phyloP scores from a whole-genome alignment of 2,797 vertebrate species.

The Dicrostonyx torquatus region DNA sequence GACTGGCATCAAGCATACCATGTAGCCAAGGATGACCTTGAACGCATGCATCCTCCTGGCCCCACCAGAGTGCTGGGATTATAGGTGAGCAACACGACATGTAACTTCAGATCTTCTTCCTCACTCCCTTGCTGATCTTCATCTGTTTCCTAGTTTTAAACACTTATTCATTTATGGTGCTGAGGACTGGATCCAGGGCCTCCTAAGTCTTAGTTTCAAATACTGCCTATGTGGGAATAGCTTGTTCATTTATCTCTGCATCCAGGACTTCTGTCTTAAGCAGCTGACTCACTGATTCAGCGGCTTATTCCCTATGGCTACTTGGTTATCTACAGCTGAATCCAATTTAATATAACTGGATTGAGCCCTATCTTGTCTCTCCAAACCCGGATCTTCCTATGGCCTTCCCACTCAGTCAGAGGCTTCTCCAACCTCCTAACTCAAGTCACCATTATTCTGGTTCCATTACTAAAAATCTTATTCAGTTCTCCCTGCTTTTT shows the following conservation, averaged over 20 bases:
- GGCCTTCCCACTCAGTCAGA: not conserved
- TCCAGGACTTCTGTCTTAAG: not conserved
- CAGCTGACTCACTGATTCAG: not conserved
- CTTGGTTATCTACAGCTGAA: not conserved
- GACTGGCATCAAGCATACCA: too few relatives aligned
- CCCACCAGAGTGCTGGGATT: not conserved
- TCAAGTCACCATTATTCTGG: not conserved
- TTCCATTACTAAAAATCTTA: conserved; percentile 24
- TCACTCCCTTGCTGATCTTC: not conserved
- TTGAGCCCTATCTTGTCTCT: not conserved
- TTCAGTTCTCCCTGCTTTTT: conserved; percentile 2
- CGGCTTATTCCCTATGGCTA: not conserved
- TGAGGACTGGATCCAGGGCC: not conserved
- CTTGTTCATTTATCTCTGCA: conserved; percentile 19
- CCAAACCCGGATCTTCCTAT: not conserved
- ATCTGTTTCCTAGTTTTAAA: not conserved
- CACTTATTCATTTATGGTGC: not conserved
- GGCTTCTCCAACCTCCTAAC: not conserved
- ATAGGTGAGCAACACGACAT: not conserved
- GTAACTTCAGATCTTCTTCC: not conserved
- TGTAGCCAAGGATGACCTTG: not conserved
- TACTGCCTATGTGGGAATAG: not conserved
- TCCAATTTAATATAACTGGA: not conserved
- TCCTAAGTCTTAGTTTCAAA: conserved; percentile 36
- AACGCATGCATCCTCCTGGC: not conserved